These are phyloP conservation scores for Danaus plexippus DNA, from an alignment of 1,140 invertebrate genomes.

Conservation along the genomic window DNA sequence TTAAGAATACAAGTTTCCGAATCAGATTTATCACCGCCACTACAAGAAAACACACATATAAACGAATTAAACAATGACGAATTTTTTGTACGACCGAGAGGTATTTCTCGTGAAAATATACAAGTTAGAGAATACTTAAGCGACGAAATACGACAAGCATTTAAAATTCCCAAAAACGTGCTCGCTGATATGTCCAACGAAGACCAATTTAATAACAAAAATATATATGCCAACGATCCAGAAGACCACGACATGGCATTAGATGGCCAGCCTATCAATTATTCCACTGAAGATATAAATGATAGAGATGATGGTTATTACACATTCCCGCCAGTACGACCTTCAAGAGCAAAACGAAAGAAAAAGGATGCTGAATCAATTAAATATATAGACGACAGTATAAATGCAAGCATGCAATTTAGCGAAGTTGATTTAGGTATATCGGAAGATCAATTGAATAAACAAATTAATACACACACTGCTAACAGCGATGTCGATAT, in stretches of 20 bases:
- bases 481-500: slow-evolving; percentile 16
- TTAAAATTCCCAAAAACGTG: slow-evolving; percentile 77
- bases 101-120: slow-evolving; percentile 86
- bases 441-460: slow-evolving; percentile 39
- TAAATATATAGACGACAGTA: slow-evolving; percentile 58
- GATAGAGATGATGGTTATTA: slow-evolving; percentile 70
- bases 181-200: slow-evolving; percentile 73
- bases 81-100: slow-evolving; percentile 85
- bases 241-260: slow-evolving; percentile 49
- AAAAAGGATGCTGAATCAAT: slow-evolving; percentile 59
- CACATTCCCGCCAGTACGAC: slow-evolving; percentile 67
- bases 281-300: slow-evolving; percentile 57
- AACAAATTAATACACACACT: slow-evolving; percentile 27
- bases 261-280: slow-evolving; percentile 51
- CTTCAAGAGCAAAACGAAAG: slow-evolving; percentile 65
- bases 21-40: slow-evolving; percentile 46
- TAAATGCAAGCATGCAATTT: slow-evolving; percentile 56
- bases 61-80: slow-evolving; percentile 90
- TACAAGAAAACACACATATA: slow-evolving; percentile 71
- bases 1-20: slow-evolving; percentile 32
- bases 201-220: slow-evolving; percentile 43
- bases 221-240: slow-evolving; percentile 49
- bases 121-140: slow-evolving; percentile 82
- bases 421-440: slow-evolving; percentile 55
- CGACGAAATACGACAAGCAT: slow-evolving; percentile 84